These are phyloP conservation scores for Tenthredo notha DNA, from an alignment of 2,888 invertebrate species.

Conservation along the genomic window DNA sequence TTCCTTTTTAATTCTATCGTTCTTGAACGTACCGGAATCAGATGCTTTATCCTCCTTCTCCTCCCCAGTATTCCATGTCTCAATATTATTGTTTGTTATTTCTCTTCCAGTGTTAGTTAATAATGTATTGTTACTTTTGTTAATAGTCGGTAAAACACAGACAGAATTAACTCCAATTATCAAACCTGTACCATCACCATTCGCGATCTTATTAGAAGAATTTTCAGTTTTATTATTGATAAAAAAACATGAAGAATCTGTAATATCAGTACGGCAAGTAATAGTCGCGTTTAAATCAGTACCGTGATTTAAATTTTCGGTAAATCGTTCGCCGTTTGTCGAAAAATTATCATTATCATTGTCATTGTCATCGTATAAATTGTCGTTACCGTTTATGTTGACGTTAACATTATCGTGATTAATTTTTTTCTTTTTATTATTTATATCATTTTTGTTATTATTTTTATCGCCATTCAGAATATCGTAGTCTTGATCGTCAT, in stretches of 20 bases:
- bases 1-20: not conserved
- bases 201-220: not conserved
- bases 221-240: not conserved
- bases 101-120: constrained; percentile 71
- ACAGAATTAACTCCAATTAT: constrained; percentile 55
- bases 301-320: not conserved
- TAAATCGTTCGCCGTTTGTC: not conserved
- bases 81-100: constrained; percentile 55
- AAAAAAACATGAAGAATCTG: not conserved
- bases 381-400: not conserved
- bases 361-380: not conserved
- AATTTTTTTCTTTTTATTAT: constrained; percentile 41
- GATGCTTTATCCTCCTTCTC: not conserved
- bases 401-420: constrained; percentile 35
- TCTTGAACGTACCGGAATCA: constrained; percentile 4
- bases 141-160: constrained; percentile 67
- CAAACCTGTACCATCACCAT: not conserved
- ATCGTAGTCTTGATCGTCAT: constrained; percentile 58
- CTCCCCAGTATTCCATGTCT: not conserved
- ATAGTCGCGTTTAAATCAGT: not conserved
- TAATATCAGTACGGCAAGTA: not conserved
- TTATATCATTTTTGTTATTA: constrained; percentile 44
- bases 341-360: not conserved
- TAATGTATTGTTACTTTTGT: constrained; percentile 67
- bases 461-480: constrained; percentile 54